These are phyloP conservation scores for Didymodactylos carnosus DNA, from an alignment of 2,888 invertebrate species.

Conservation along the genomic window DNA sequence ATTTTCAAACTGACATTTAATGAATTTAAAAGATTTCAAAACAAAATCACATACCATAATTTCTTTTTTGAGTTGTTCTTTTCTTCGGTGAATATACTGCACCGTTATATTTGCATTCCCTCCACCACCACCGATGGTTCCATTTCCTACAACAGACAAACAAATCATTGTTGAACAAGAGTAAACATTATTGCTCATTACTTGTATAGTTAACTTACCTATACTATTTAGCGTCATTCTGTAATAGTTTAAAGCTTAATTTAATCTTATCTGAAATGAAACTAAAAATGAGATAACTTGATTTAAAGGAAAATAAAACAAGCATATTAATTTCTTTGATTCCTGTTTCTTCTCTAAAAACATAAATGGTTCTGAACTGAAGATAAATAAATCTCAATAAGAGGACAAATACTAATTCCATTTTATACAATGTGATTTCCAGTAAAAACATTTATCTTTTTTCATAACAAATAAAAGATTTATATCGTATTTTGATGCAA, in stretches of 20 bases:
- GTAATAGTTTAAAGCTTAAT: no score
- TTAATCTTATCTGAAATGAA: no score
- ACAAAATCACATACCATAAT: not conserved
- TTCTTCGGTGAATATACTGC: not conserved
- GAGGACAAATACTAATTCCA: no score
- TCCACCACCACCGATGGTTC: not conserved
- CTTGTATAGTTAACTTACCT: not conserved
- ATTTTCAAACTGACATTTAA: no score
- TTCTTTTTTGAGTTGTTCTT: not conserved
- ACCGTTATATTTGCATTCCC: not conserved
- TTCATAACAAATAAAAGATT: no score
- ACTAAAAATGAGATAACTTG: no score
- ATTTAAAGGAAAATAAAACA: not conserved
- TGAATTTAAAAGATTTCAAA: no score
- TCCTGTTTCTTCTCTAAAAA: not conserved
- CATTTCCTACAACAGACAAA: not conserved
- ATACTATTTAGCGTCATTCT: not conserved
- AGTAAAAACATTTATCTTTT: no score
- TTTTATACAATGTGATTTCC: no score
- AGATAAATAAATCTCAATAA: no score
- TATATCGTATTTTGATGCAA: no score
- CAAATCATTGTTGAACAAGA: not conserved
- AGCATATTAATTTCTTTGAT: not conserved
- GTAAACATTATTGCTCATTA: not conserved
- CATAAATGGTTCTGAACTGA: no score